These are phyloP conservation scores for Drosophila sucinea DNA, from an alignment of 1,140 invertebrate genomes.

Conservation along the genomic window DNA sequence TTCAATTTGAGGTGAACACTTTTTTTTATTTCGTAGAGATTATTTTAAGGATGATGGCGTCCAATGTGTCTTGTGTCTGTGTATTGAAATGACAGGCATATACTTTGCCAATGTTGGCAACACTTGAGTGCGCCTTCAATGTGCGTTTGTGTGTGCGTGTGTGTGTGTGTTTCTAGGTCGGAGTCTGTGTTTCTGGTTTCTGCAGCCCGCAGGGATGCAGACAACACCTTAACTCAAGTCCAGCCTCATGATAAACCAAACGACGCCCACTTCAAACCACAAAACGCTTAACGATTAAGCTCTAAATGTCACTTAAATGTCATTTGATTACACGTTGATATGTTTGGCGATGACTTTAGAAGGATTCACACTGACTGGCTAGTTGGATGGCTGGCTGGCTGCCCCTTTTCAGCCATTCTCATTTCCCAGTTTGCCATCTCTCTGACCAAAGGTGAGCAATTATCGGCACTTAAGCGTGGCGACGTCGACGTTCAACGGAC, in stretches of 20 bases:
- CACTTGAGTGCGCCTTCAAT: too few relatives aligned
- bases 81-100: neutral
- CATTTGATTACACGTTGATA: conserved; percentile 59
- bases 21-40: too few relatives aligned
- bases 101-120: neutral
- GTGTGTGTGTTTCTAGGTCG: too few relatives aligned
- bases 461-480: conserved; percentile 66
- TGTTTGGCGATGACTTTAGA: conserved; percentile 25
- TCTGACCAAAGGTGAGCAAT: conserved; percentile 58
- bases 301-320: conserved; percentile 65
- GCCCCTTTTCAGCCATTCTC: conserved; percentile 8
- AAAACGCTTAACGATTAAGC: conserved; percentile 55
- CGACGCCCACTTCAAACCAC: conserved; percentile 8
- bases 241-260: neutral
- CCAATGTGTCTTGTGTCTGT: neutral
- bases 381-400: neutral
- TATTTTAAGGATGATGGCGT: neutral
- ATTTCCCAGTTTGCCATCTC: neutral
- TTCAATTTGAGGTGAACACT: too few relatives aligned
- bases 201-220: conserved; percentile 12
- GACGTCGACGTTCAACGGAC: conserved; percentile 13
- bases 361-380: conserved; percentile 7
- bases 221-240: conserved; percentile 26
- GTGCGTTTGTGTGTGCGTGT: too few relatives aligned
- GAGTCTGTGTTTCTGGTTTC: conserved; percentile 4